Conservation (phyloP, 2,797 vertebrate genomes). For the Karalla daura region DNA sequence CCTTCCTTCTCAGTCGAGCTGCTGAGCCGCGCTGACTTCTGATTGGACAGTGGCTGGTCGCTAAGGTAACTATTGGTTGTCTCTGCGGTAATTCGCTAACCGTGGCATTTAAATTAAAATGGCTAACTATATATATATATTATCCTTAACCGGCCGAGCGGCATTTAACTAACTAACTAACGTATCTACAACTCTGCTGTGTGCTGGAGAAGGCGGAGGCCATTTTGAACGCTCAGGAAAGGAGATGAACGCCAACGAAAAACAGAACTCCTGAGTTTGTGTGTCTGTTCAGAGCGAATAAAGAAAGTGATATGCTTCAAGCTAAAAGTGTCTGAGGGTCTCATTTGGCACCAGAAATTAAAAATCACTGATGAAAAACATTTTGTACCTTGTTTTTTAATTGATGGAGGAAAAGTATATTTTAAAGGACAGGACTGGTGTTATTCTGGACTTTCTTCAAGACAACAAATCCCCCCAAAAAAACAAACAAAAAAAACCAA, state of each 20-base stretch:
- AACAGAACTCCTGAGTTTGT: constrained; percentile 46
- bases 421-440: background rate
- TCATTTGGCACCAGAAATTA: constrained; percentile 27
- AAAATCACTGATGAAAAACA: background rate
- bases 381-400: background rate
- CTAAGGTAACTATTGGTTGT: constrained; percentile 59
- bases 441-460: background rate
- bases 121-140: constrained; percentile 32
- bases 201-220: constrained; percentile 13
- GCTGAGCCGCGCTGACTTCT: constrained; percentile 43
- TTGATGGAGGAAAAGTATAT: background rate
- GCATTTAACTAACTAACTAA: constrained; percentile 36
- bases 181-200: constrained; percentile 19
- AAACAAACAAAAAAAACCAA: too few relatives aligned
- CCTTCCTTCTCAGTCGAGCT: constrained; percentile 55
- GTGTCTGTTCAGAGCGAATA: background rate
- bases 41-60: constrained; percentile 76
- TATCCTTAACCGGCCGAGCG: constrained; percentile 22
- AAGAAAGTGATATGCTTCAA: constrained; percentile 14
- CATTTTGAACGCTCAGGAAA: constrained; percentile 53
- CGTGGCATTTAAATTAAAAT: constrained; percentile 49
- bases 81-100: constrained; percentile 41
- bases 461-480: background rate
- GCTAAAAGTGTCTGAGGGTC: background rate
- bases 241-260: background rate